Base-by-base conservation (phyloP, 1,140 invertebrate species). In the Cotesia glomerata region DNA sequence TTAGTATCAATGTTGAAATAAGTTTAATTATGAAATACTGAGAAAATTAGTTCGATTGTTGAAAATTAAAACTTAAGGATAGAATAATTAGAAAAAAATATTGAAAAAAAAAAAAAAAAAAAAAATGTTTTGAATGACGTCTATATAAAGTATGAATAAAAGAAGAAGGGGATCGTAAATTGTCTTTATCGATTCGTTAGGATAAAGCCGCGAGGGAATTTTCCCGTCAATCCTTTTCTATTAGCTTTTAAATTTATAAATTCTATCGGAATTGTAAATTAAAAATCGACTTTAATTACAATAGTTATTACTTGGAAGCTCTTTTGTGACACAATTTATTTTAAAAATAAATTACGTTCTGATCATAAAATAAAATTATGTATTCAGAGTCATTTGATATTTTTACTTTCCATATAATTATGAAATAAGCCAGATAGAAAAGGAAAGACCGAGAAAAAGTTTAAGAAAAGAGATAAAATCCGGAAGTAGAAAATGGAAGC, bases 131-230 rank as follows among this genome's bases (percentile, higher is more conserved):
- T 58, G 18, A 52, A 58, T 45, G 11, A 58, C 32, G 49, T 68
- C 49, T 34, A 68, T 32, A 34, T 68, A 18, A 69, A 7, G 58
- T 18, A 56, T 16, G 56, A 14, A 18, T 54, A 70, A 26, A 70
- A 26, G 61, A 45, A 59, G 68, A 49, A 35, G 59, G 58, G 56
- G 51, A 62, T 49, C 34, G 62, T 71, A 71, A 71, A 71, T 62
- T 71, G 69, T 71, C 69, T 71, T 49, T 71, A 71, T 71, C 69
- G 69, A 71, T 59, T 59, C 39, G 58, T 63, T 11, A 56, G 32
- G 36, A 61, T 36, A 62, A 45, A 62, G 58, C 61, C 58, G 56
- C 58, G 45, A 61, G 69, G 49, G 45, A 63, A 71, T 32, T 71
- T 62, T 45, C 56, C 69, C 62, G 39, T 32, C 58, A 49, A 32